Evolutionary conservation across 1,140 invertebrate species (phyloP).

Genomic region (Aricia agestis): DNA sequence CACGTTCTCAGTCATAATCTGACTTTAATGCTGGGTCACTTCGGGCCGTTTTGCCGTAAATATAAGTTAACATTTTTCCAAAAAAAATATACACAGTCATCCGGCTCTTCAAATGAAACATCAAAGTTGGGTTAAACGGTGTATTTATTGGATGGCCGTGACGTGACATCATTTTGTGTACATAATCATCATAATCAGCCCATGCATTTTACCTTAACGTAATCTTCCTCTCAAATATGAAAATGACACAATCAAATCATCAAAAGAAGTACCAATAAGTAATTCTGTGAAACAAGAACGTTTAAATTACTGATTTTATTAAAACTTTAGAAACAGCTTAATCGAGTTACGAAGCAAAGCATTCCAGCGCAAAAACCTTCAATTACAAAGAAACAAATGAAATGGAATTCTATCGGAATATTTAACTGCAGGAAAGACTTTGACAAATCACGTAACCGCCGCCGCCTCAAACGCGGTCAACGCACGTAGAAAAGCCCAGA

Average conservation of each 20-base stretch:
- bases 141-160: slow-evolving; percentile 35
- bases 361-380: background rate
- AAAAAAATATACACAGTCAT: slow-evolving; percentile 58
- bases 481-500: slow-evolving; percentile 40
- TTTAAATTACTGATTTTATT: too few relatives aligned
- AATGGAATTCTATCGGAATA: background rate
- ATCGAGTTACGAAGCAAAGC: background rate
- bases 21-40: slow-evolving; percentile 73
- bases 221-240: background rate
- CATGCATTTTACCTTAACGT: background rate
- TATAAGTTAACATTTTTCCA: slow-evolving; percentile 55
- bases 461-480: slow-evolving; percentile 48
- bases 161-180: slow-evolving; percentile 12
- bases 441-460: slow-evolving; percentile 21
- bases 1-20: slow-evolving; percentile 67
- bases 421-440: background rate
- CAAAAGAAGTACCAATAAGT: too few relatives aligned
- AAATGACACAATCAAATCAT: too few relatives aligned
- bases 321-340: background rate
- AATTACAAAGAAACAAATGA: background rate
- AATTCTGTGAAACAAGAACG: too few relatives aligned
- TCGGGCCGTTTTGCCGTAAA: slow-evolving; percentile 68
- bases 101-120: slow-evolving; percentile 50
- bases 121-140: slow-evolving; percentile 47
- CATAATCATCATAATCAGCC: background rate